Conservation (phyloP, 2,113 vertebrate genomes). For the Lethenteron camtschaticum region DNA sequence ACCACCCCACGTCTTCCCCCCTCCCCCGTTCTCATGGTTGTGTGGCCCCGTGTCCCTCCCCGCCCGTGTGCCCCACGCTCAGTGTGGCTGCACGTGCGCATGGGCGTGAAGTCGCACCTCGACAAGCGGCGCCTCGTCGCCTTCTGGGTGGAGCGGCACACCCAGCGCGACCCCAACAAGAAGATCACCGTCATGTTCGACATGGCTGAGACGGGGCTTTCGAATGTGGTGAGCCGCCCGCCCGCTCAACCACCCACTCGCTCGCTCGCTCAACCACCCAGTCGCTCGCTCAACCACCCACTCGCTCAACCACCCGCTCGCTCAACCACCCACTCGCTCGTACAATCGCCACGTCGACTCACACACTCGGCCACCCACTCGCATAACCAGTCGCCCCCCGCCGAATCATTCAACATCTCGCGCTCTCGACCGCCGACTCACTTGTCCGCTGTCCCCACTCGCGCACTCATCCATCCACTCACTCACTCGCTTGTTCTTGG, state of each 20-base stretch:
- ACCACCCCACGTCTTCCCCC: too few species aligned
- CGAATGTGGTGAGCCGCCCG: constrained; percentile 53
- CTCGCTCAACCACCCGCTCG: background rate
- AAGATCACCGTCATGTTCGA: constrained; percentile 80
- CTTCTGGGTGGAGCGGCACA: constrained; percentile 85
- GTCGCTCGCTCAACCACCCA: background rate
- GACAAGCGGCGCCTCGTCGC: constrained; percentile 84
- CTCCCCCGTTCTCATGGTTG: too few species aligned
- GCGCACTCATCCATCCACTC: too few species aligned
- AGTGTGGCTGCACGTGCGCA: constrained; percentile 90
- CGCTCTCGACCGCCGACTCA: too few species aligned
- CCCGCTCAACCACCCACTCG: background rate
- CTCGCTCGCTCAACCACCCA: background rate
- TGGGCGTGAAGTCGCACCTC: constrained; percentile 45
- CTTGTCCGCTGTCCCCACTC: too few species aligned
- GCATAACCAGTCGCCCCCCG: too few species aligned
- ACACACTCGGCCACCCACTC: too few species aligned
- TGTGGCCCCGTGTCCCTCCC: background rate
- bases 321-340: too few species aligned
- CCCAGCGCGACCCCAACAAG: constrained; percentile 68
- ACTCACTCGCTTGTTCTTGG: too few species aligned
- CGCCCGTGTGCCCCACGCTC: background rate
- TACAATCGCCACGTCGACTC: too few species aligned
- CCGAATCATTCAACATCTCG: too few species aligned
- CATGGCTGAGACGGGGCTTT: constrained; percentile 66